A percentile compares a stretch with the other conserved stretches of the same genome.
These are phyloP conservation scores for Drosophila neoperkinsi DNA, from an alignment of 2,888 invertebrate species.

Conservation along the genomic window DNA sequence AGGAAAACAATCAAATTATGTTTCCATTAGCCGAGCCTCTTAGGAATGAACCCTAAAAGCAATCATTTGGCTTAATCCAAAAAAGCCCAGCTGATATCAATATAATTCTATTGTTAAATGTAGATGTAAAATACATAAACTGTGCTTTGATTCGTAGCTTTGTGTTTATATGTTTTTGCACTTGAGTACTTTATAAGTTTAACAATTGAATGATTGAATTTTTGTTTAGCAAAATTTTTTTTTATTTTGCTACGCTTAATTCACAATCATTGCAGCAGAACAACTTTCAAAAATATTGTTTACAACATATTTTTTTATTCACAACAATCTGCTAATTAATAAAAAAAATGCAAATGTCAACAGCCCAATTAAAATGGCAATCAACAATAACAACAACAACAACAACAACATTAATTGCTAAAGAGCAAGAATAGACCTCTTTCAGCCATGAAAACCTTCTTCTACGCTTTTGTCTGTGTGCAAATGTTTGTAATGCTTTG, in stretches of 20 bases:
- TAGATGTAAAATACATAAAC: neutral
- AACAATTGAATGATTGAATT: neutral
- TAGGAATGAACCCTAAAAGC: neutral
- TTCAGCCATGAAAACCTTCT: constrained; percentile 8
- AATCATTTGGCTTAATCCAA: neutral
- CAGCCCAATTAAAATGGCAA: constrained; percentile 56
- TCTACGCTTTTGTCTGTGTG: neutral
- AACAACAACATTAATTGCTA: constrained; percentile 6
- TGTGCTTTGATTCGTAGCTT: neutral
- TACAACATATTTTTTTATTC: constrained; percentile 2
- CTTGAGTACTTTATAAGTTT: neutral
- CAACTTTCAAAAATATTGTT: constrained; percentile 6
- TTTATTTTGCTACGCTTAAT: neutral
- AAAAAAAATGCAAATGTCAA: constrained; percentile 54
- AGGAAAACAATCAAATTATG: neutral
- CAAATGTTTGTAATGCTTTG: constrained; percentile 27
- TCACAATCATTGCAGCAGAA: neutral
- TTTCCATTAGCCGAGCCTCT: neutral
- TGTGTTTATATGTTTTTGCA: neutral
- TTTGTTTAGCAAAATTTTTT: neutral
- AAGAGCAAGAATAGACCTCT: neutral
- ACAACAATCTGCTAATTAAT: constrained; percentile 6
- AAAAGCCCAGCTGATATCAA: neutral
- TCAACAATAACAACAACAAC: constrained; percentile 14
- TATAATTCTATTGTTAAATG: neutral